phyloP scores from a whole-genome alignment of 2,888 invertebrate species.

The Podabrus alpinus region DNA sequence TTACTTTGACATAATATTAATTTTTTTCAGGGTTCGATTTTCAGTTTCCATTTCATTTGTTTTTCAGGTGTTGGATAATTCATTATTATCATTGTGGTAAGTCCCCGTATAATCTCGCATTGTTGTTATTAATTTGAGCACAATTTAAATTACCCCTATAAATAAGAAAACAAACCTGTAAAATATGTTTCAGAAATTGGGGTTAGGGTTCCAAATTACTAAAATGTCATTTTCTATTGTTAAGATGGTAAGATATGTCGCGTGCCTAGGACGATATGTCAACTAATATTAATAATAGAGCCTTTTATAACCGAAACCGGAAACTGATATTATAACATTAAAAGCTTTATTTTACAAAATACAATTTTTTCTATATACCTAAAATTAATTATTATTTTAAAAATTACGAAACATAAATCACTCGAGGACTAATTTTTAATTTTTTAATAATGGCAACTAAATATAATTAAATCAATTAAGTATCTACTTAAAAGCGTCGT shows the following conservation, averaged over 20 bases:
- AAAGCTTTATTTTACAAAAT: conserved; percentile 27
- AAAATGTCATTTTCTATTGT: conserved; percentile 7
- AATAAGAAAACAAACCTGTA: neutral
- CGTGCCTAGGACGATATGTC: conserved; percentile 23
- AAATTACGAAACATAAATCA: neutral
- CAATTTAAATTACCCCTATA: neutral
- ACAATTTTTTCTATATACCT: neutral
- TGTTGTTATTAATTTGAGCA: neutral
- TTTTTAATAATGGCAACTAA: neutral
- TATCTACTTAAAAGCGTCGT: neutral
- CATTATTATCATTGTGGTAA: neutral
- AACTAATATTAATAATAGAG: conserved; percentile 27
- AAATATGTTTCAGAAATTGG: neutral
- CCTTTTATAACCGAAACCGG: conserved; percentile 27
- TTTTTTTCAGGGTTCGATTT: neutral
- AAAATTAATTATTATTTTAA: neutral
- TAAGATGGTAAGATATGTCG: conserved; percentile 14
- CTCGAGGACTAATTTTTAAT: neutral
- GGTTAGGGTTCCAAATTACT: neutral
- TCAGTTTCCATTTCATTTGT: neutral
- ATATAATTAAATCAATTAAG: neutral
- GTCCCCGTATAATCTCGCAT: neutral
- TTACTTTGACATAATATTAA: conserved; percentile 19
- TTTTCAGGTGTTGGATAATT: neutral
- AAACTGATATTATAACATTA: conserved; percentile 23